Base-by-base conservation (phyloP, 1,140 invertebrate species). In the Stenopsyche tienmushanensis region DNA sequence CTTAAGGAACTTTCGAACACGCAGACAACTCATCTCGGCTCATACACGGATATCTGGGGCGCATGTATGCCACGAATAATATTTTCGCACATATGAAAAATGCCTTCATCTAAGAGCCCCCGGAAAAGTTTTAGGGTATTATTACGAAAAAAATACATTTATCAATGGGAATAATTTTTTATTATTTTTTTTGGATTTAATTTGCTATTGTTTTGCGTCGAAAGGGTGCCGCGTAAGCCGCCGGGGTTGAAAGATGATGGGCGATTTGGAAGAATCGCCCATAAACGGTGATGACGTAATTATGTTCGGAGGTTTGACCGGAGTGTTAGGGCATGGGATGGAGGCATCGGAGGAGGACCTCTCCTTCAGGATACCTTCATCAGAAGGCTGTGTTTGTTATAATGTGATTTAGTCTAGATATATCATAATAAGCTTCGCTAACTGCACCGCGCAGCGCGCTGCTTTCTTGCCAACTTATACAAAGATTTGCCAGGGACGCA, bases 381-480 rank as follows among this genome's bases (percentile, higher is more conserved):
- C 52, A 39, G 57, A 54, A 34, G 60, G 42, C 58, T 47, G 62
- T 70, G 68, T 70, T 70, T 70, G 68, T 70, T 70, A 70, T 66
- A 70, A 70, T 66, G 68, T 73, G 77, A 78, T 77, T 76, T 76
- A 73, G 74, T 79, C 74, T 73, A 80, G 78, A 79, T 80, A 80
- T 79, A 79, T 80, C 78, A 79, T 79, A 78, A 80, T 80, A 79
- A 80, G 78, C 76, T 74, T 71, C 75, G 76, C 75, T 77, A 78
- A 78, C 76, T 76, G 76, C 76, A 77, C 72, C 69, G 50, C 67
- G 53, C 52, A 53, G 66, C 62, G 26, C 17, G 49, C 24, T 47
- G 55, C 52, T 65, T 69, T 63, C 64, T 63, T 58, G 53, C 42
- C 49, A 62, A 69, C 59, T 60, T 65, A 57, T 57, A 49, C 62